A percentile compares a stretch with the other conserved stretches of the same genome.
These are phyloP conservation scores for Enhydra lutris DNA, from an alignment of 2,113 vertebrate genomes.

Conservation along the genomic window DNA sequence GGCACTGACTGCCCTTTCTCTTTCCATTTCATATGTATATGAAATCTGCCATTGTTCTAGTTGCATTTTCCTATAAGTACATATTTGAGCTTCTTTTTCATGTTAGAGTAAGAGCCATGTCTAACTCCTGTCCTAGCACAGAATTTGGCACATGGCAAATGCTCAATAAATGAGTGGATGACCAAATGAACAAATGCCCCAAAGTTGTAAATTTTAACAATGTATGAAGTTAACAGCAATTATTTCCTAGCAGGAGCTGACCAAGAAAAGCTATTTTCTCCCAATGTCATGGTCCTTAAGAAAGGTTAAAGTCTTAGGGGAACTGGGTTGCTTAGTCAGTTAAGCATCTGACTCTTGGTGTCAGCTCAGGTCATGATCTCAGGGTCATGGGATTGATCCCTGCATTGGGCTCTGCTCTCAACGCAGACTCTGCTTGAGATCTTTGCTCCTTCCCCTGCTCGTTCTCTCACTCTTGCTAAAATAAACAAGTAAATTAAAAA, in stretches of 20 bases:
- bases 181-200: neutral
- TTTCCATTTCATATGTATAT: neutral
- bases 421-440: neutral
- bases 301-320: neutral
- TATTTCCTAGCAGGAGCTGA: neutral
- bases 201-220: neutral
- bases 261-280: neutral
- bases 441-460: neutral
- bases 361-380: neutral
- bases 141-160: neutral
- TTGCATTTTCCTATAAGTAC: neutral
- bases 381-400: neutral
- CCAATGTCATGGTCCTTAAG: neutral
- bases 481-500: neutral
- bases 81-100: neutral
- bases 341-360: neutral
- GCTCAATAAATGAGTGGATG: neutral
- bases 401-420: neutral
- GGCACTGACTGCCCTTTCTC: neutral
- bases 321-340: neutral
- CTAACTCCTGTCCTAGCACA: neutral
- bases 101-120: neutral
- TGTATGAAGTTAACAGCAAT: neutral
- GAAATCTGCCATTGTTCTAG: neutral
- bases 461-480: neutral